Base-by-base conservation (phyloP, 1,140 invertebrate genomes). In the Hylaeus anthracinus region DNA sequence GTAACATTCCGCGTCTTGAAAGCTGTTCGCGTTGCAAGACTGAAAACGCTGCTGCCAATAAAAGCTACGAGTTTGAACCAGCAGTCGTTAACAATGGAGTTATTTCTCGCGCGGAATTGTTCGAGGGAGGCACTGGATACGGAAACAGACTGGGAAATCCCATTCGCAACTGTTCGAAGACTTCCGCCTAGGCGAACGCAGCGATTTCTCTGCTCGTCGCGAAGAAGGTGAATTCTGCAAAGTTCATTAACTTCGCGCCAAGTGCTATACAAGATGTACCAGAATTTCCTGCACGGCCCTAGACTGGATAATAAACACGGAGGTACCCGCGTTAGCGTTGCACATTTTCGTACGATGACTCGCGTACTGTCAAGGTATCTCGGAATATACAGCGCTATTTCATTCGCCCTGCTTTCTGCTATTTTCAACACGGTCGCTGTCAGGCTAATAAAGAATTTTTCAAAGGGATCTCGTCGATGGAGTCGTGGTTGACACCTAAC, bases 231-330 rank as follows among this genome's bases (percentile, higher is more conserved):
- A 48, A 71, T 71, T 71, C 69, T 71, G 43, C 39, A n/a, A 55
- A 71, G 53, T 71, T 71, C 69, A 71, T 71, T 71, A 71, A 71
- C 69, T 71, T 15, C 39, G 5, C 9, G 51, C 12, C 9, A 15
- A 55, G 37, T 4, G 26, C 37, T 37, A 55, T 41, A 43, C 37
- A 56, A 43, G 69, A 71, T 71, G 58, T 56, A 5, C 53, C 37
- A 8, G 39, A 71, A 58, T 43, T 58, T 58, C 65, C 48, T n/a
- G 45, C 61, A 12, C 10, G 61, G 37, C 61, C 26, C n/a, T 15
- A 5, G 9, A 5, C 45, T 67, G 15, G 37, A 56, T 43, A 58
- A 58, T 58, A 58, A 71, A 58, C 39, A 45, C 45, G 8, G 10
- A 37, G 65, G 48, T 67, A 51, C 51, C 48, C 41, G 43, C 64